Evolutionary conservation across 1,140 invertebrate genomes (phyloP), one percentile per base, ranked within the genome.

Genomic region (Leptinotarsa undecemlineata): DNA sequence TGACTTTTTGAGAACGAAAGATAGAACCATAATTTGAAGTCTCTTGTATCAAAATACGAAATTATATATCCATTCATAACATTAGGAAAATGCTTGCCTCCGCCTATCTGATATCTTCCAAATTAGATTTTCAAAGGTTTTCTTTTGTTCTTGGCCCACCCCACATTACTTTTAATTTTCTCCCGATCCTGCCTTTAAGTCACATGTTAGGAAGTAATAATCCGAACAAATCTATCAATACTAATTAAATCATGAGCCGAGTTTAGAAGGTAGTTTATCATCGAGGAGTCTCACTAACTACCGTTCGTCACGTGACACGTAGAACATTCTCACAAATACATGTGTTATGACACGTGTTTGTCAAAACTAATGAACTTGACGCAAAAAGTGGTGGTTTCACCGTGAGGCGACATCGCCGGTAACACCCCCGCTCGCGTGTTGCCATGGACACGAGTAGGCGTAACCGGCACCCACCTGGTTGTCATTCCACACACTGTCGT

Each of bases 301-400:
- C 47, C 66, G 62, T 23, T 74, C 68, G 64, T 71, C 72, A 71
- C 67, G 72, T 70, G 75, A 74, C 72, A 8, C 33, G 62, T 67
- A 21, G 33, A 48, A 42, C 21, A n/a, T 21, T 3, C 23, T 63
- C 20, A 73, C 71, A 80, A 79, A 80, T 76, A 74, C 68, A 83
- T 78, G 78, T 82, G 81, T 82, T 82, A 79, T 83, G 81, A 83
- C 81, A 81, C 81, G 80, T 79, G 81, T 75, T 77, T 77, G 78
- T 83, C 82, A 82, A 81, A 83, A 82, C 82, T 83, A 83, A 83
- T 83, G 81, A 83, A 82, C 78, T 80, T 81, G 79, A 82, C 82
- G 79, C 79, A 77, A 80, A 78, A 77, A 81, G 73, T 78, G 79
- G 78, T 74, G 76, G 72, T 71, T 77, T 73, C 80, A 76, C 76